Evolutionary conservation across 1,140 invertebrate genomes (phyloP), one percentile per base, ranked within the genome.

Genomic region (Drosophila kohkoa): DNA sequence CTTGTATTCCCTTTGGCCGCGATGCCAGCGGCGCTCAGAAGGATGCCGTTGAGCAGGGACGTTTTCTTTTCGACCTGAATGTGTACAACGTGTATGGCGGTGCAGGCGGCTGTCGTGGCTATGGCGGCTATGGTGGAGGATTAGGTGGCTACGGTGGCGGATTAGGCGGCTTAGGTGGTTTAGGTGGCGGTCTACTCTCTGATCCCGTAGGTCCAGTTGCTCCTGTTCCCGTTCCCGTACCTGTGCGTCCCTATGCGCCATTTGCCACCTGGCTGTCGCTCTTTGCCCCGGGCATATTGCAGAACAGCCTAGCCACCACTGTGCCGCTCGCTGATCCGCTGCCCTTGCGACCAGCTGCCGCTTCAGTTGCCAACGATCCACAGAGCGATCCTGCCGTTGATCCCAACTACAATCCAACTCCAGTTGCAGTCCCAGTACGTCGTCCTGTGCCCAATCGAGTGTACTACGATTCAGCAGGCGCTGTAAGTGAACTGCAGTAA

Each of bases 331-430:
- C 78, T 0, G 75, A 81, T 52, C 80, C 55, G 11, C 20, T 62
- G 3, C 71, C 77, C 0, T 3, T 74, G 43, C 78, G 75, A 25
- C 85, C 85, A 4, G 16, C 54, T 0, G 5, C 71, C 5, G 32
- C 30, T 3, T 25, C 20, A 4, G 20, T 25, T 6, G 70, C 51
- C 1, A 74, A 48, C 3, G 82, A 90, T 43, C 28, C 64, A 15
- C 90, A 90, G 41, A 92, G 69, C 57, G 90, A 92, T 81, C 90
- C 90, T 0, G 90, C 77, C 6, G 87, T 92, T 4, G 90, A 92
- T 75, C 90, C 90, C 60, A 82, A 70, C 60, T 92, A 88, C 41
- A 68, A 62, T 25, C 65, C 81, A 1, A 48, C 38, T 1, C 82
- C 87, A 43, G n/a, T 13, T 13, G 41, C 41, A 2, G 41, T 43